phyloP scores from a whole-genome alignment of 2,888 invertebrate species.

The Melieria omissa region DNA sequence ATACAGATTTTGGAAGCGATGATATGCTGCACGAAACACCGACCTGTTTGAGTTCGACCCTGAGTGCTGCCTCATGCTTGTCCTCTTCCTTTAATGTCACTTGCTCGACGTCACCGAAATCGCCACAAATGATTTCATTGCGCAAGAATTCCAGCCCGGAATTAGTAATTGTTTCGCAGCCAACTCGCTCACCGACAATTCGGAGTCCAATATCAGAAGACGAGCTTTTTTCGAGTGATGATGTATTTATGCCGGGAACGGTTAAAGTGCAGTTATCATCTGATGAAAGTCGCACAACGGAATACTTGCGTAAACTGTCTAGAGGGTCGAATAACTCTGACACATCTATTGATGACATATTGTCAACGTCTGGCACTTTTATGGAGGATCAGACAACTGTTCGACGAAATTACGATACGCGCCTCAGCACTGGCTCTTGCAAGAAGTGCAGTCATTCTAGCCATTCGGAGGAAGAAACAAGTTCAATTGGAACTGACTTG shows the following conservation, averaged over 20 bases:
- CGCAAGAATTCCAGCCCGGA: conserved; percentile 59
- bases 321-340: conserved; percentile 74
- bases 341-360: conserved; percentile 73
- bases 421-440: conserved; percentile 70
- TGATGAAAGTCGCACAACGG: conserved; percentile 68
- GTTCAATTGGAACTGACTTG: conserved; percentile 80
- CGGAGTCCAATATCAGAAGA: conserved; percentile 73
- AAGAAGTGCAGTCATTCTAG: conserved; percentile 77
- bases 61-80: conserved; percentile 63
- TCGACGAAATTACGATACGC: conserved; percentile 64
- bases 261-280: conserved; percentile 71
- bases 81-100: conserved; percentile 61
- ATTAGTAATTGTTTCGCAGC: conserved; percentile 72
- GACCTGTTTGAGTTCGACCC: conserved; percentile 62
- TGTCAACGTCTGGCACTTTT: conserved; percentile 70
- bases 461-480: conserved; percentile 80
- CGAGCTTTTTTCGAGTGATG: conserved; percentile 71
- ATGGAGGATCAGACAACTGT: conserved; percentile 72
- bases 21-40: conserved; percentile 57
- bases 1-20: conserved; percentile 56
- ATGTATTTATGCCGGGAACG: conserved; percentile 73
- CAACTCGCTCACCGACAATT: conserved; percentile 72
- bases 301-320: conserved; percentile 61
- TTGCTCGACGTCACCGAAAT: conserved; percentile 61
- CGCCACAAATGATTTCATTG: conserved; percentile 45